phyloP scores from a whole-genome alignment of 2,113 vertebrate genomes.

The Pogona vitticeps region DNA sequence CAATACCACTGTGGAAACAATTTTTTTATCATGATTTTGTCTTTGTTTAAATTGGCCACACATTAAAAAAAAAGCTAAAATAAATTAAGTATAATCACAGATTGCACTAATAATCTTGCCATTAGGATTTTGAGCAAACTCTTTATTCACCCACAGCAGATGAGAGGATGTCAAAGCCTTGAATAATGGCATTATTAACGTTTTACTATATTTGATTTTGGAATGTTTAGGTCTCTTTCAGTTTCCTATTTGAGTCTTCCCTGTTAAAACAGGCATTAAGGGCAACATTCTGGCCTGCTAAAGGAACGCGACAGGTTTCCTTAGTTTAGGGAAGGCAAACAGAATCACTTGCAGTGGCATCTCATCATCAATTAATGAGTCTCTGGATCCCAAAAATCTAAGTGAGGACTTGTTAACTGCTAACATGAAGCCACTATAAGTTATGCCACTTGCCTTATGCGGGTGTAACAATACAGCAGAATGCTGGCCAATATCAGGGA shows the following conservation, averaged over 20 bases:
- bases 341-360: not conserved
- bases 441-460: too few species aligned
- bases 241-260: not conserved
- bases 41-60: not conserved
- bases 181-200: not conserved
- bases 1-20: not conserved
- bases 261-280: not conserved
- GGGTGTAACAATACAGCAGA: too few species aligned
- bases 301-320: not conserved
- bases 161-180: not conserved
- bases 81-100: not conserved
- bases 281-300: not conserved
- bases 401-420: too few species aligned
- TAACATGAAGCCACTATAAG: too few species aligned
- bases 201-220: not conserved
- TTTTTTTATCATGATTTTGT: not conserved
- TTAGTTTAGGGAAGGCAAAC: not conserved
- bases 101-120: not conserved
- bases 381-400: too few species aligned
- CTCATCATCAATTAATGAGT: not conserved
- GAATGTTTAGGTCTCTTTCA: not conserved
- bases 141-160: not conserved
- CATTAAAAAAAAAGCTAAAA: not conserved
- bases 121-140: not conserved
- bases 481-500: too few species aligned